Base-by-base conservation (phyloP, 2,113 vertebrate genomes). In the Tricholaema leucomelas region DNA sequence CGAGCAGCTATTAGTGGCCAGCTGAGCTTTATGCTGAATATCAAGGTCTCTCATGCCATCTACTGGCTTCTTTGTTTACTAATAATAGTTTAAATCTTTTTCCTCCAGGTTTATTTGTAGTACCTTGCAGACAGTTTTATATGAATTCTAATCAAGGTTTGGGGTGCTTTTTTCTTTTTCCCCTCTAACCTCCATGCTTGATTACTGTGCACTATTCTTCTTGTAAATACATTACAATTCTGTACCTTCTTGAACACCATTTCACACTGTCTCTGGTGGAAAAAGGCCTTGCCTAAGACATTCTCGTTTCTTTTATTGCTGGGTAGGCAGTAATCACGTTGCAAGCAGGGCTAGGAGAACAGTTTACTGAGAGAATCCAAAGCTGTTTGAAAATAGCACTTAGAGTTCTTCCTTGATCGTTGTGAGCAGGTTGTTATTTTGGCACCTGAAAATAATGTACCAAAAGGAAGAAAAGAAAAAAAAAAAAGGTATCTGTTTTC, bases 21-120 rank as follows among this genome's bases (percentile, higher is more conserved):
- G 59, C 42, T 38, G 63, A 74, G 61, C 19, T 90, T 78, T 56
- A 19, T 9, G 35, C 23, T 5, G 30, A 74, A 90, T 83, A 59
- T 90, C 72, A 69, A 95, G 93, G 59, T 92, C 93, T 97, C 93
- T 96, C 46, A 55, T 96, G 97, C 97, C 98, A 98, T 95, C 97
- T 98, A 96, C 97, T 96, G 97, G 97, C 61, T 46, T 31, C 82
- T 92, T 82, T 56, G 8, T 71, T 94, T 91, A 76, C 40, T 65
- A 66, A 46, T 83, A 74, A 33, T 15, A 40, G 33, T n/a, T 90
- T 73, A 23, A 72, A 50, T 67, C 82, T 46, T 35, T 86, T 44
- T 42, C 31, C 52, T 42, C 28, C 30, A 48, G 19, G 15, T 92
- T 89, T 81, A 81, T 83, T 70, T 61, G 54, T 40, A 85, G 60